A percentile compares a stretch with the other conserved stretches of the same genome.
These are phyloP conservation scores for Eugnorisma glareosa DNA, from an alignment of 2,888 invertebrate species.

Conservation along the genomic window DNA sequence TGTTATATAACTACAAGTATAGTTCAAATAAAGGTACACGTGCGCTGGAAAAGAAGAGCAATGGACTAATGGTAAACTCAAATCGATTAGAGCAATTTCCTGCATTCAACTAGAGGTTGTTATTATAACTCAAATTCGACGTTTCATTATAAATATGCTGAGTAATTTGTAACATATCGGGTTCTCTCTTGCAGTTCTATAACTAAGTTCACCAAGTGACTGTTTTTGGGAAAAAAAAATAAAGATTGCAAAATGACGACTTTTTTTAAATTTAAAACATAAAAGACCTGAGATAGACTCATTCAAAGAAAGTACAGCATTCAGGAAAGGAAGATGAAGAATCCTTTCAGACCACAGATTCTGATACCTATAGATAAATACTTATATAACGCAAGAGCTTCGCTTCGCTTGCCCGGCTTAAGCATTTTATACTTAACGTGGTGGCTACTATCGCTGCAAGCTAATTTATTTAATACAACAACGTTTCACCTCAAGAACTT, in stretches of 20 bases:
- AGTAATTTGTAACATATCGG: neutral
- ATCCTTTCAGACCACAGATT: neutral
- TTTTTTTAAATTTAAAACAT: neutral
- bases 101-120: conserved; percentile 3
- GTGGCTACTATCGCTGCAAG: no score
- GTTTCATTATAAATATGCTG: neutral
- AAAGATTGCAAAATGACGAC: neutral
- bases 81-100: conserved; percentile 27
- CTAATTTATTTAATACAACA: no score
- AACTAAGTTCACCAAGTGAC: no score
- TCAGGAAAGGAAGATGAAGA: neutral
- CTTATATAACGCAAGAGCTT: no score
- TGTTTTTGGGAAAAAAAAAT: no score
- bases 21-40: neutral
- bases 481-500: no score
- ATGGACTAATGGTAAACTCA: neutral
- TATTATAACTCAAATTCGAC: neutral
- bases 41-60: conserved; percentile 1
- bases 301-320: neutral
- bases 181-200: no score
- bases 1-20: neutral
- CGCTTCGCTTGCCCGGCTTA: no score
- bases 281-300: neutral
- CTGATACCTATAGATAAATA: no score
- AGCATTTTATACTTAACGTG: no score